Conservation (phyloP, 1,140 invertebrate species). For the Drosophila cardini region DNA sequence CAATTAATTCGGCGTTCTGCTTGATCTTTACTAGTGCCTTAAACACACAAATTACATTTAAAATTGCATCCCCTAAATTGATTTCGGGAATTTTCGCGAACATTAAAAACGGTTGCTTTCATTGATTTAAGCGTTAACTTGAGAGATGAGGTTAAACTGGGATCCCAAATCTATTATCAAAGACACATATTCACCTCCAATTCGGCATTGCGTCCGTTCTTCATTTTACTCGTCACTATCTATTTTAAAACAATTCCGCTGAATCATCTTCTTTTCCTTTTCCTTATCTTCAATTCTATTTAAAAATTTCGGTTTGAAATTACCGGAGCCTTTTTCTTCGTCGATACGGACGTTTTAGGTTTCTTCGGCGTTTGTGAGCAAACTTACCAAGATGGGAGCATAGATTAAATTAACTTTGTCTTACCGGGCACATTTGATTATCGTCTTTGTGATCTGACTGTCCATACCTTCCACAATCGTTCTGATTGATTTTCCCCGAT, state of each 20-base stretch:
- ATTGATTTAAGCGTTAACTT: slow-evolving; percentile 2
- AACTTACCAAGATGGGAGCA: slow-evolving; percentile 37
- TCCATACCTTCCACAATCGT: slow-evolving; percentile 31
- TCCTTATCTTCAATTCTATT: slow-evolving; percentile 7
- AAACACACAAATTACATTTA: no score
- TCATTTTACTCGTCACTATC: slow-evolving; percentile 29
- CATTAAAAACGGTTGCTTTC: no score
- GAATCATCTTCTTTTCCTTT: slow-evolving; percentile 15
- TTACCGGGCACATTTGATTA: slow-evolving; percentile 8
- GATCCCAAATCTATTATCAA: slow-evolving; percentile 49
- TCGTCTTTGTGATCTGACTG: slow-evolving; percentile 27
- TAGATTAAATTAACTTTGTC: not conserved
- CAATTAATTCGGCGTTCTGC: no score
- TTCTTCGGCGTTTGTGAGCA: slow-evolving; percentile 34
- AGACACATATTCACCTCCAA: slow-evolving; percentile 19
- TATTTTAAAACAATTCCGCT: slow-evolving; percentile 34
- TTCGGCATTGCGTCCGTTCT: slow-evolving; percentile 30
- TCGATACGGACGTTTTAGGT: slow-evolving; percentile 11
- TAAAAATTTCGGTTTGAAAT: slow-evolving; percentile 10
- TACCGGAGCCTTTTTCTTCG: slow-evolving; percentile 9
- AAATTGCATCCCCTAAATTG: no score
- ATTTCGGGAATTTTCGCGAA: no score
- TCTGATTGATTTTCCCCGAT: slow-evolving; percentile 5
- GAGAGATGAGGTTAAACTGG: slow-evolving; percentile 37
- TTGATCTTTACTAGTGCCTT: no score